A percentile compares a stretch with the other conserved stretches of the same genome.
These are phyloP conservation scores for Crotophaga sulcirostris DNA, from an alignment of 2,113 vertebrate species.

Conservation along the genomic window DNA sequence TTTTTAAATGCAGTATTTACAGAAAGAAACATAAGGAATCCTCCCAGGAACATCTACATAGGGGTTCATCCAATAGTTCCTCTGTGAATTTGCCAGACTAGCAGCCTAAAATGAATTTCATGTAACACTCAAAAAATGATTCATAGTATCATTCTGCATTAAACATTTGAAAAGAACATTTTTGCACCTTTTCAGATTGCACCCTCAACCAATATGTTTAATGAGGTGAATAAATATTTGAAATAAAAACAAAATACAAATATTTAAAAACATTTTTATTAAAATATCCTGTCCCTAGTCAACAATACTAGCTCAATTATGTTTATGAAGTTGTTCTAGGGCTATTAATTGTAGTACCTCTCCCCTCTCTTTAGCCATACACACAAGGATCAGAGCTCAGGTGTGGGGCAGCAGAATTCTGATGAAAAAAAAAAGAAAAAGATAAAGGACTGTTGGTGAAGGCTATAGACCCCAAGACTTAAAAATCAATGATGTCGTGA, in stretches of 20 bases:
- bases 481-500: neutral
- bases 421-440: neutral
- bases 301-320: neutral
- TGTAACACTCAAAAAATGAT: neutral
- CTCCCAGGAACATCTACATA: neutral
- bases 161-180: neutral
- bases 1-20: neutral
- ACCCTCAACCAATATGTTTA: neutral
- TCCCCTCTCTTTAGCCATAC: neutral
- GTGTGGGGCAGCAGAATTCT: neutral
- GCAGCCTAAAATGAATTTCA: neutral
- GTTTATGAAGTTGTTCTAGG: neutral
- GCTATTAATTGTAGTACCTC: neutral
- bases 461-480: neutral
- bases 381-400: neutral
- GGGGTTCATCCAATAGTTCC: neutral
- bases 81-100: neutral
- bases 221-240: neutral
- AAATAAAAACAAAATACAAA: conserved; percentile 27
- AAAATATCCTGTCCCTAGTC: neutral
- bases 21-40: neutral
- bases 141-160: neutral
- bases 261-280: conserved; percentile 18
- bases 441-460: neutral
- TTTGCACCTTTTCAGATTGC: neutral